phyloP scores from a whole-genome alignment of 2,888 invertebrate genomes.

The Drosophila acutilabella region DNA sequence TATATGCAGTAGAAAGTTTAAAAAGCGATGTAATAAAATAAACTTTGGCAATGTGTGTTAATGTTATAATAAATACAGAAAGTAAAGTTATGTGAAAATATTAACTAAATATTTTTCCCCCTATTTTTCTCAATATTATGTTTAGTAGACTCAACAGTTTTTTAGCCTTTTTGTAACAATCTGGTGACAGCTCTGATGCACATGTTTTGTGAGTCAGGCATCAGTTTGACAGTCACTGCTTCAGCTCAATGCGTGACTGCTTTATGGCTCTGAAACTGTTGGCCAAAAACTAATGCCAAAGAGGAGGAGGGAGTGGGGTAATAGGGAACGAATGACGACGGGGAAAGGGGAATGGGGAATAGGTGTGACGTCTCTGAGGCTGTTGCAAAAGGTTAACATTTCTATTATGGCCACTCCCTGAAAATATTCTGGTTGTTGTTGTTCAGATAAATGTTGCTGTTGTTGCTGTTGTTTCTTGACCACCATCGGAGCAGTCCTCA shows the following conservation, averaged over 20 bases:
- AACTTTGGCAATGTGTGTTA: too few species aligned
- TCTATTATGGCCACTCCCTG: slow-evolving; percentile 78
- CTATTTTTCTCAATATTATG: too few species aligned
- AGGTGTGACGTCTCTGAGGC: slow-evolving; percentile 41
- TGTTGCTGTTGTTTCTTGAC: slow-evolving; percentile 49
- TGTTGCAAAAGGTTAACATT: slow-evolving; percentile 78
- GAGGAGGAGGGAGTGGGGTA: background rate
- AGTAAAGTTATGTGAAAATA: too few species aligned
- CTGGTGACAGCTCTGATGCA: background rate
- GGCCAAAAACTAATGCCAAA: background rate
- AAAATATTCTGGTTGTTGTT: slow-evolving; percentile 33
- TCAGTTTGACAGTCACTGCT: slow-evolving; percentile 31
- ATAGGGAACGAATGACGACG: too few species aligned
- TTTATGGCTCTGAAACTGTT: slow-evolving; percentile 27
- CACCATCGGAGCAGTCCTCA: slow-evolving; percentile 48
- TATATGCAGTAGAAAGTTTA: too few species aligned
- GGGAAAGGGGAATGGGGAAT: background rate
- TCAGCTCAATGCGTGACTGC: slow-evolving; percentile 24
- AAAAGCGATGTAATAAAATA: too few species aligned
- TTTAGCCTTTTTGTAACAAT: too few species aligned
- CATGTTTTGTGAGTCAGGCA: slow-evolving; percentile 37
- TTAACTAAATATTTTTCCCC: too few species aligned
- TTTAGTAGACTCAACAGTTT: too few species aligned
- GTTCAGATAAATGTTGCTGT: slow-evolving; percentile 29
- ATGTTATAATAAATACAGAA: too few species aligned